Conservation (phyloP, 2,797 vertebrate genomes). For the Vireo griseus region DNA sequence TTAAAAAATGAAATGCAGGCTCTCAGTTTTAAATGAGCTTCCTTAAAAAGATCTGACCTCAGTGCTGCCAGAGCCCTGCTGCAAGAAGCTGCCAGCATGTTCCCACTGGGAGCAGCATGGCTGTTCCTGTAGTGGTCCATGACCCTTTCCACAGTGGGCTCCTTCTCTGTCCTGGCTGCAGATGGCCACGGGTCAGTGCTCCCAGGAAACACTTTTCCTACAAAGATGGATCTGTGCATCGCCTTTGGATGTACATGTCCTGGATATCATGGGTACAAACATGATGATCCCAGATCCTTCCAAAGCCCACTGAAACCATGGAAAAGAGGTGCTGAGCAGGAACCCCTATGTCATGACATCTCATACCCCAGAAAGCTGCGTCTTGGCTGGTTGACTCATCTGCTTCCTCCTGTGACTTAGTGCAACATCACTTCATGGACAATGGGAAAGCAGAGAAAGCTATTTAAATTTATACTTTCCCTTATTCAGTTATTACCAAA, state of each 20-base stretch:
- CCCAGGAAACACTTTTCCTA: not conserved
- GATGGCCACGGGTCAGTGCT: not conserved
- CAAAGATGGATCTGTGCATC: not conserved
- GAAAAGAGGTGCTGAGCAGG: not conserved
- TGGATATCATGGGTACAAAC: rapidly evolving
- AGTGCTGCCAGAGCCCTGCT: not conserved
- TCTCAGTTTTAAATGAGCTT: not conserved
- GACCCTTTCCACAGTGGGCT: not conserved
- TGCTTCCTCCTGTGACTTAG: not conserved
- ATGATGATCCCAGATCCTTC: not conserved
- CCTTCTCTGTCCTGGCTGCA: not conserved
- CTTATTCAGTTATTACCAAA: not conserved
- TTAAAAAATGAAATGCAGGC: not conserved
- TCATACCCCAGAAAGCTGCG: not conserved
- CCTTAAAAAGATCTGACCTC: not conserved
- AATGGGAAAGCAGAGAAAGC: not conserved
- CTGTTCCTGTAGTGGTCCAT: not conserved
- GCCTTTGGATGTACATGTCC: not conserved
- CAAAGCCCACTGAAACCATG: not conserved
- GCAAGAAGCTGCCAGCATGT: not conserved
- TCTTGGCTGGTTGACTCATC: not conserved
- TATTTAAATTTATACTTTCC: not conserved
- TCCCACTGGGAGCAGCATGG: not conserved
- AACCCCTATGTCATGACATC: not conserved
- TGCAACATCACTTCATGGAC: not conserved